Evolutionary conservation across 2,113 vertebrate species (phyloP), one percentile per base, ranked within the genome.

Genomic region (western clawed frog (Xenopus tropicalis)): DNA sequence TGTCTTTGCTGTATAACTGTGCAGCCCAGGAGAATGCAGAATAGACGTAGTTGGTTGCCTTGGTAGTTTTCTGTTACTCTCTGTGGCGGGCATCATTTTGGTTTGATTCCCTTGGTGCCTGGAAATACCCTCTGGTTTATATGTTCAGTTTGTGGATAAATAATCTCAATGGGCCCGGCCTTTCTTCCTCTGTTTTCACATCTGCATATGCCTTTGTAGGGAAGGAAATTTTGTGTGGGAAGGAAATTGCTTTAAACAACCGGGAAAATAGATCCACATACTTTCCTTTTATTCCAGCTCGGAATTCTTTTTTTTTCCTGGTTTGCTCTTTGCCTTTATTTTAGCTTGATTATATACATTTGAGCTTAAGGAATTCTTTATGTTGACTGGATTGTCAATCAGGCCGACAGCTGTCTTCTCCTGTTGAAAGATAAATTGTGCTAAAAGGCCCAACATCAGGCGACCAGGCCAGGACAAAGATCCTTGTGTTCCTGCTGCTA

Each of bases 271-370:
- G 3, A 46, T 68, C 69, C 78, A 9, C 6, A 54, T 11, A 37
- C 78, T 75, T 75, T 25, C 19, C 22, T 78, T 77, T 72, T 14
- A 46, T 21, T 54, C 72, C 46, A 75, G 7, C 58, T 3, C 29
- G 14, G 79, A 81, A 54, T 69, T 52, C 0, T 0, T 0, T 71
- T 37, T 37, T 0, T 0, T 77, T 24, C 52, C 79, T 78, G 64
- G 19, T 65, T 44, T 21, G 10, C 23, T 64, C 68, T 44, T 43
- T 75, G 44, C 57, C 1, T 80, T 77, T 67, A 48, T 61, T 72
- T 72, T 52, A 2, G 0, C 79, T 78, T 69, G 43, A 16, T 67
- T 78, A 9, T 72, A 63, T 77, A 10, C 71, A 70, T 70, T 22
- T 1, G 69, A 48, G 44, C 25, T 77, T 71, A 79, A 74, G 64